phyloP scores from a whole-genome alignment of 2,888 invertebrate species.

The Idaea biselata region DNA sequence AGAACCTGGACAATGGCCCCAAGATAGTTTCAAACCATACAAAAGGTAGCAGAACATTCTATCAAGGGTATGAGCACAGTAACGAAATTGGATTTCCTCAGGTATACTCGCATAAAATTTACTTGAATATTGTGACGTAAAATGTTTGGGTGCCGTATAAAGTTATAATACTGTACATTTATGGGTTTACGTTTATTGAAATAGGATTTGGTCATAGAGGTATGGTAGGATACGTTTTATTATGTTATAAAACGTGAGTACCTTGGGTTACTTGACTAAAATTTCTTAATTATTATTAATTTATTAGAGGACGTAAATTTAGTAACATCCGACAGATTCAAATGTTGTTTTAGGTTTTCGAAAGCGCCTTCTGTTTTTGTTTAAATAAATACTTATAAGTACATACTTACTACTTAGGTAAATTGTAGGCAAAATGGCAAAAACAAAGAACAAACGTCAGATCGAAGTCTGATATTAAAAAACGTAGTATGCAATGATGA shows the following conservation, averaged over 20 bases:
- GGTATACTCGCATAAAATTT: conserved; percentile 16
- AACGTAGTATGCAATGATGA: too few relatives aligned
- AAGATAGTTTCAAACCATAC: background rate
- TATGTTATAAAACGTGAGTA: background rate
- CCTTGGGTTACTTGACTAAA: background rate
- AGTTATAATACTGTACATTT: background rate
- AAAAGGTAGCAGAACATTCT: conserved; percentile 1
- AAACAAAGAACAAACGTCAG: too few relatives aligned
- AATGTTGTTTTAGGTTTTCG: too few relatives aligned
- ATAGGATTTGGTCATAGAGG: background rate
- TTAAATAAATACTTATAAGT: too few relatives aligned
- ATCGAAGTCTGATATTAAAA: too few relatives aligned
- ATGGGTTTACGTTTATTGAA: background rate
- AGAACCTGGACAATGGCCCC: background rate
- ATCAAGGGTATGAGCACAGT: background rate
- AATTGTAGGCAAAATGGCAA: too few relatives aligned
- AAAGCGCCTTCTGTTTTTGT: too few relatives aligned
- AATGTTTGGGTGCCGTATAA: background rate
- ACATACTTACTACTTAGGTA: too few relatives aligned
- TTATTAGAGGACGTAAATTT: too few relatives aligned
- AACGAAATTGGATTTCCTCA: conserved; percentile 8
- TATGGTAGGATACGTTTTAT: background rate
- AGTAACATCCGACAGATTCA: too few relatives aligned
- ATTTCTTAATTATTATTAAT: too few relatives aligned
- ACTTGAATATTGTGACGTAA: conserved; percentile 6